A percentile compares a stretch with the other conserved stretches of the same genome.
phyloP scores from a whole-genome alignment of 2,797 vertebrate species.

The Poeciliopsis paucimaculata region DNA sequence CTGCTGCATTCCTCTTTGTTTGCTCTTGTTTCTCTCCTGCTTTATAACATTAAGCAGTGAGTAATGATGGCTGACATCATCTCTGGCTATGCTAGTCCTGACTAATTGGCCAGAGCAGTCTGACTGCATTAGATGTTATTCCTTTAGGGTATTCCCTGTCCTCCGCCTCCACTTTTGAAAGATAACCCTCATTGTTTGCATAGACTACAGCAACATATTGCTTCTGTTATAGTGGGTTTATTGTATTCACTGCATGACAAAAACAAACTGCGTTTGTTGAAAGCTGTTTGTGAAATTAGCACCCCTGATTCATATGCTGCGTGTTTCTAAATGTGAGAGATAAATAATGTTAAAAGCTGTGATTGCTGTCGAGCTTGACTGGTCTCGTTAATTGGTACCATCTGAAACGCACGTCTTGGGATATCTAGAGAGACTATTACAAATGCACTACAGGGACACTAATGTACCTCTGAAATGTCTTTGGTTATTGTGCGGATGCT shows the following conservation, averaged over 20 bases:
- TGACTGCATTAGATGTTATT: constrained; percentile 73
- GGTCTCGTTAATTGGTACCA: constrained; percentile 52
- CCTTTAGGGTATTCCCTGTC: constrained; percentile 71
- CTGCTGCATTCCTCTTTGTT: constrained; percentile 60
- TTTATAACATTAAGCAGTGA: constrained; percentile 67
- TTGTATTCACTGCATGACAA: constrained; percentile 30
- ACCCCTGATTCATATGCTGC: constrained; percentile 36
- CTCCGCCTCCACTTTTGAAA: constrained; percentile 52
- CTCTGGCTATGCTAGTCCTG: constrained; percentile 54
- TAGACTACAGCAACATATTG: constrained; percentile 44
- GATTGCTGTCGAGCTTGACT: constrained; percentile 35
- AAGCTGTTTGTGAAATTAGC: constrained; percentile 30
- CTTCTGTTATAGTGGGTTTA: constrained; percentile 36
- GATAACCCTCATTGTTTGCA: constrained; percentile 61
- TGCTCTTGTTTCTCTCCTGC: constrained; percentile 55
- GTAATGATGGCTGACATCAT: constrained; percentile 75
- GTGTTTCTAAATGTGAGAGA: constrained; percentile 33
- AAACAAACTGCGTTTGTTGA: constrained; percentile 29
- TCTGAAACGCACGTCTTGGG: constrained; percentile 46
- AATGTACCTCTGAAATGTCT: constrained; percentile 50
- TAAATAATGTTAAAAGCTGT: constrained; percentile 42
- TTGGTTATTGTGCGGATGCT: constrained; percentile 56
- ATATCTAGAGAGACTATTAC: constrained; percentile 53
- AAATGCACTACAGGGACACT: constrained; percentile 38
- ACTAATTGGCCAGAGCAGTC: constrained; percentile 71